A percentile compares a stretch with the other conserved stretches of the same genome.
Evolutionary conservation across 2,888 invertebrate genomes (phyloP).

Genomic region (Rotaria socialis): DNA sequence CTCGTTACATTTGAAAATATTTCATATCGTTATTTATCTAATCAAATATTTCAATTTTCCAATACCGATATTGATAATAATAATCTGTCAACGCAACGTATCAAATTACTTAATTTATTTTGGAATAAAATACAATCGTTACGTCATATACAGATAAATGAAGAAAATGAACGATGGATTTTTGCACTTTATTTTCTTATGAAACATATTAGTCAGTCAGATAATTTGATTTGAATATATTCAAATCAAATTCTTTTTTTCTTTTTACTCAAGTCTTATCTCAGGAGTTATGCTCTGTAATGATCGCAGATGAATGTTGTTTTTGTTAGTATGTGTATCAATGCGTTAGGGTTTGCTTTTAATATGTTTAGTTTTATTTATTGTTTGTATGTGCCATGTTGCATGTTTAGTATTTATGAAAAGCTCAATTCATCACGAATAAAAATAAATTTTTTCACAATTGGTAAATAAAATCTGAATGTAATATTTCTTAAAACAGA

Average conservation of each 20-base stretch:
- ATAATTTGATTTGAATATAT: not conserved
- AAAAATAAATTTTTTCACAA: not conserved
- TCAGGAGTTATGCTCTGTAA: not conserved
- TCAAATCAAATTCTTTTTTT: not conserved
- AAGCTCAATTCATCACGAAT: not conserved
- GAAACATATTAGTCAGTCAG: not conserved
- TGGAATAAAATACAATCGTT: not conserved
- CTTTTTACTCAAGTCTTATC: not conserved
- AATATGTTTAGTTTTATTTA: not conserved
- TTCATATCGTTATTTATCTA: not conserved
- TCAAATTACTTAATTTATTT: constrained; percentile 17
- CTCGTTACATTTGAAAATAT: not conserved
- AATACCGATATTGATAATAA: not conserved
- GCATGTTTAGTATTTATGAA: not conserved
- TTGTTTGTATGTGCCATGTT: not conserved
- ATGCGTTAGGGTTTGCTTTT: not conserved
- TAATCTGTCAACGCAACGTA: not conserved
- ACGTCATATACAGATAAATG: not conserved
- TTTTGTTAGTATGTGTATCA: not conserved
- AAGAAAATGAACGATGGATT: not conserved
- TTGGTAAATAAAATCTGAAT: not conserved
- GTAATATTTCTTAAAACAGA: too few species aligned
- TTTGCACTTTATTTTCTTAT: constrained; percentile 3
- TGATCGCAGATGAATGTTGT: not conserved
- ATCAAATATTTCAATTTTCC: not conserved